Evolutionary conservation across 2,113 vertebrate species (phyloP).

Genomic region (Oryzias melastigma): DNA sequence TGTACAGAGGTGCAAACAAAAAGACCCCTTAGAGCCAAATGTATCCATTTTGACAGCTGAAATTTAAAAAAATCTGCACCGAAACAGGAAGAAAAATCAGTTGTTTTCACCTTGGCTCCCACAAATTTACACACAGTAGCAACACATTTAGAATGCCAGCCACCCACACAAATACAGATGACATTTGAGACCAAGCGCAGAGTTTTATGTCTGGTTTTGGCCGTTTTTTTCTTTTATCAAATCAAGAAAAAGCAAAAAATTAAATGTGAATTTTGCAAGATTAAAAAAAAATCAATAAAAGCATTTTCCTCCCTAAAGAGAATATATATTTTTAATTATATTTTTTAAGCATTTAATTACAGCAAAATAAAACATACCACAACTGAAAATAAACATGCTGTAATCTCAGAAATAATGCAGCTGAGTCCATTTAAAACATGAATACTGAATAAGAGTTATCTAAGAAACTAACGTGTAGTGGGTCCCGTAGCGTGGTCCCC

Average conservation of each 20-base stretch:
- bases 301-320: not conserved
- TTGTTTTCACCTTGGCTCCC: slow-evolving; percentile 24
- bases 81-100: slow-evolving; percentile 11
- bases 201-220: slow-evolving; percentile 13
- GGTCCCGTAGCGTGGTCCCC: slow-evolving; percentile 86
- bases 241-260: slow-evolving; percentile 5
- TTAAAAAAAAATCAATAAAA: too few species aligned
- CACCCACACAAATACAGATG: slow-evolving; percentile 47
- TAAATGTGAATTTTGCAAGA: not conserved
- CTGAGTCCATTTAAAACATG: not conserved
- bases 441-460: not conserved
- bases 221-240: not conserved
- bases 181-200: slow-evolving; percentile 25
- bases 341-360: not conserved
- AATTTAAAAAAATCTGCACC: not conserved
- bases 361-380: too few species aligned
- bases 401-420: too few species aligned
- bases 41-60: not conserved
- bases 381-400: too few species aligned
- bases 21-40: not conserved
- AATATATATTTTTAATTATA: not conserved
- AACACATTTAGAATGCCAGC: slow-evolving; percentile 32
- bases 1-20: slow-evolving; percentile 41
- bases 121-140: slow-evolving; percentile 24
- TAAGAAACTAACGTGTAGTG: slow-evolving; percentile 84